phyloP scores from a whole-genome alignment of 2,888 invertebrate genomes.

The Brachylomia viminalis region DNA sequence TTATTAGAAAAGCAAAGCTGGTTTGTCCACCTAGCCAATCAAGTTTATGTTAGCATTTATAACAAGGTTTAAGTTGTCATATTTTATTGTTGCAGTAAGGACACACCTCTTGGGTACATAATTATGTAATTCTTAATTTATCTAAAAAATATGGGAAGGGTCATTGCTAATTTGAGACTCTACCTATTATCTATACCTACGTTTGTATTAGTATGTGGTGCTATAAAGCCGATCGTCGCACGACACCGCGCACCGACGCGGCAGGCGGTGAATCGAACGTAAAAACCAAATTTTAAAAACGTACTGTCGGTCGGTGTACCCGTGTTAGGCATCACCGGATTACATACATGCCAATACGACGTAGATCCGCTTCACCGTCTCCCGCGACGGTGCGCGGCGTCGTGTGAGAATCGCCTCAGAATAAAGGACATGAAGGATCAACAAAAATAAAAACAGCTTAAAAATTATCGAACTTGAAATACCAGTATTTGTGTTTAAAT shows the following conservation, averaged over 20 bases:
- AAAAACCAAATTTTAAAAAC: no score
- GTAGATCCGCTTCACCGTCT: no score
- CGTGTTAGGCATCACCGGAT: no score
- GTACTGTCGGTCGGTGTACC: no score
- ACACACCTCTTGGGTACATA: conserved; percentile 19
- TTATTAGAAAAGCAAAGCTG: conserved; percentile 53
- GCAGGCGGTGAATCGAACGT: no score
- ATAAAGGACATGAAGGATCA: not conserved
- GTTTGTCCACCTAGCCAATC: conserved; percentile 30
- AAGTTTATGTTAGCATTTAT: conserved; percentile 6
- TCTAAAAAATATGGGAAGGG: not conserved
- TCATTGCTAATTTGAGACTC: not conserved
- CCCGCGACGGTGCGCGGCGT: no score
- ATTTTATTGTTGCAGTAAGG: conserved; percentile 1
- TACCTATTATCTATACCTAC: not conserved
- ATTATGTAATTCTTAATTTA: not conserved
- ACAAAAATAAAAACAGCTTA: not conserved
- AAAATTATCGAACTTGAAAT: conserved; percentile 1
- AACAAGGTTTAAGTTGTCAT: conserved; percentile 3
- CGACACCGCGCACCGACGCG: no score
- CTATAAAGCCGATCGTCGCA: no score
- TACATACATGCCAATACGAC: no score
- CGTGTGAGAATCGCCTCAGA: no score
- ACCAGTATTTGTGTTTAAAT: conserved; percentile 7
- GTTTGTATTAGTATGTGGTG: no score